Conservation (phyloP, 23 tunicate species). For the Halocynthia aurantium region DNA sequence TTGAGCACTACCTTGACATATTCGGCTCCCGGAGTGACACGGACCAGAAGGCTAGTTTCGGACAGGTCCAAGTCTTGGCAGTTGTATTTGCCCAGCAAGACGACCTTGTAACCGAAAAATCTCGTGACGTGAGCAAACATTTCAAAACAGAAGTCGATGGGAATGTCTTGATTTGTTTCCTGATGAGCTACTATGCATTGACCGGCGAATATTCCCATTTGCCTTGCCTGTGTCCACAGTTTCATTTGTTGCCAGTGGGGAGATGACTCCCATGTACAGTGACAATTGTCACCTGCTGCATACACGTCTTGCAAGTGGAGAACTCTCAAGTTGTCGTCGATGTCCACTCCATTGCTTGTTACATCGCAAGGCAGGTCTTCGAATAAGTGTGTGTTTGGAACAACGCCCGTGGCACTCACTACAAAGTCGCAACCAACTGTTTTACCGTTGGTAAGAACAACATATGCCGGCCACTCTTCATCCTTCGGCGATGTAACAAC, state of each 20-base stretch:
- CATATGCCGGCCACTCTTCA: slow-evolving; percentile 47
- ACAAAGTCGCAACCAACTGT: slow-evolving; percentile 56
- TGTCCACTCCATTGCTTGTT: slow-evolving; percentile 36
- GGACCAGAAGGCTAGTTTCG: slow-evolving; percentile 32
- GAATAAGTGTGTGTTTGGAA: slow-evolving; percentile 46
- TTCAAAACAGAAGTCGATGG: slow-evolving; percentile 70
- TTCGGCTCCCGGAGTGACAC: slow-evolving; percentile 50
- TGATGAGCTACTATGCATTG: slow-evolving; percentile 55
- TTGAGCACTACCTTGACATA: slow-evolving; percentile 65
- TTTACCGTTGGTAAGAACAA: slow-evolving; percentile 48
- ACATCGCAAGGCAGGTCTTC: slow-evolving; percentile 19
- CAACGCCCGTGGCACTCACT: slow-evolving; percentile 88
- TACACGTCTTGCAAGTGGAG: slow-evolving; percentile 38
- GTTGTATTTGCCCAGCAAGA: slow-evolving; percentile 66
- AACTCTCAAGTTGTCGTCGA: slow-evolving; percentile 81
- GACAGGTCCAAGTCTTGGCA: slow-evolving; percentile 40
- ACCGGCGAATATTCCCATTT: slow-evolving; percentile 84
- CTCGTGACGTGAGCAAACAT: slow-evolving; percentile 74
- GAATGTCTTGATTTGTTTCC: slow-evolving; percentile 17
- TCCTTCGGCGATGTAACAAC: slow-evolving; percentile 14
- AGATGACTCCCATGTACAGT: slow-evolving; percentile 49
- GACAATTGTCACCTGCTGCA: slow-evolving; percentile 91
- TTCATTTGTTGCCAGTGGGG: slow-evolving; percentile 88
- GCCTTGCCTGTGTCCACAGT: slow-evolving; percentile 90
- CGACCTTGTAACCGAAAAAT: slow-evolving; percentile 64